A percentile compares a stretch with the other conserved stretches of the same genome.
phyloP scores from a whole-genome alignment of 2,888 invertebrate genomes.

The Ennomos quercinarius region DNA sequence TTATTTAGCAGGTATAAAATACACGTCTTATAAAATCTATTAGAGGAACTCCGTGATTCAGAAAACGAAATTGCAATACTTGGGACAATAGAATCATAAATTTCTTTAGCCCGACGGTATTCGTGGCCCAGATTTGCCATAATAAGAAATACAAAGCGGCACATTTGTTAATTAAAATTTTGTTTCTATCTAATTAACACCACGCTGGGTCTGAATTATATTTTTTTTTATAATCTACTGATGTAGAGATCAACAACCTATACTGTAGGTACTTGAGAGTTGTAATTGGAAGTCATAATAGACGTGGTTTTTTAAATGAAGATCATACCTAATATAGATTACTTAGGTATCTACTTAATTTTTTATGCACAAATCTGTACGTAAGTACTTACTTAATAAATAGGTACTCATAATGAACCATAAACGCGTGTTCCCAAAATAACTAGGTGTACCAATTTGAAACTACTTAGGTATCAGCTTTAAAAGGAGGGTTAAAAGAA shows the following conservation, averaged over 20 bases:
- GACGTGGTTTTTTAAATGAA: too few relatives aligned
- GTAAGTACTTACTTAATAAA: too few relatives aligned
- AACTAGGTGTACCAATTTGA: too few relatives aligned
- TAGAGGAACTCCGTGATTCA: conserved; percentile 16
- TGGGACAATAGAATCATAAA: conserved; percentile 28
- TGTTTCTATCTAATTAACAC: conserved; percentile 25
- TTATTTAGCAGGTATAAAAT: conserved; percentile 1
- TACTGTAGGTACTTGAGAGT: too few relatives aligned
- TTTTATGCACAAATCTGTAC: background rate
- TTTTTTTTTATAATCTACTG: conserved; percentile 4
- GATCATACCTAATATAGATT: too few relatives aligned
- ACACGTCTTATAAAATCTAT: conserved; percentile 10
- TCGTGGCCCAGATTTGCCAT: conserved; percentile 21
- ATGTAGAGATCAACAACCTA: background rate
- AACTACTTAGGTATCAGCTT: too few relatives aligned
- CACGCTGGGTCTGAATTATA: conserved; percentile 22
- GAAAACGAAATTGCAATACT: conserved; percentile 28
- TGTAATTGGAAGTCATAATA: too few relatives aligned
- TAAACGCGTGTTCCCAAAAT: too few relatives aligned
- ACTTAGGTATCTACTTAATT: too few relatives aligned
- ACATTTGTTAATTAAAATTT: conserved; percentile 29
- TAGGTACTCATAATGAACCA: too few relatives aligned
- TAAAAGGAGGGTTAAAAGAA: too few relatives aligned
- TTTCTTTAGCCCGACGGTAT: conserved; percentile 20
- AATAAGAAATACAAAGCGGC: conserved; percentile 19